phyloP scores from a whole-genome alignment of 2,797 vertebrate genomes.

The Hydrophis major region DNA sequence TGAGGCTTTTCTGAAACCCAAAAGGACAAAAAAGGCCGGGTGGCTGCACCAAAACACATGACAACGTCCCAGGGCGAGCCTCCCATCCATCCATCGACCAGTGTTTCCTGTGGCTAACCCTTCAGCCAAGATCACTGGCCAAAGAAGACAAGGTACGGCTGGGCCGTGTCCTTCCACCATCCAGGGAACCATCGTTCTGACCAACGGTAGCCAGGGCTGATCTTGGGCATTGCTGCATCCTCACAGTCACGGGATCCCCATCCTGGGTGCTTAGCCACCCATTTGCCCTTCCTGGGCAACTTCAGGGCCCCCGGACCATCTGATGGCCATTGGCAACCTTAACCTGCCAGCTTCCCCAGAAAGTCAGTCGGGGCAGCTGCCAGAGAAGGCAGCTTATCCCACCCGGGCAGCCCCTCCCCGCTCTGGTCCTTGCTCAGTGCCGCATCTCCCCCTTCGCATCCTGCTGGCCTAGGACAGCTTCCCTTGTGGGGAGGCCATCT shows the following conservation, averaged over 20 bases:
- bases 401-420: background rate
- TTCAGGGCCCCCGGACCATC: accelerated
- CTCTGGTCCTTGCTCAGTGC: background rate
- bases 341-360: background rate
- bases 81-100: background rate
- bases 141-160: background rate
- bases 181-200: too few relatives aligned
- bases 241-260: background rate
- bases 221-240: background rate
- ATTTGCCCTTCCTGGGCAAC: background rate
- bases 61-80: background rate
- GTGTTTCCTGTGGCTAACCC: background rate
- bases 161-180: background rate
- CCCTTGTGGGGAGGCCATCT: background rate
- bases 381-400: background rate
- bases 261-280: background rate
- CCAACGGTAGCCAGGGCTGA: background rate
- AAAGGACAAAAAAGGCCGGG: background rate
- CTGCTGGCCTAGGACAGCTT: too few relatives aligned
- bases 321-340: background rate
- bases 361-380: background rate
- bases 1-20: background rate
- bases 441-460: background rate
- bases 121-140: background rate
- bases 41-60: background rate